Percentiles rank a stretch among this genome's conserved stretches.
Evolutionary conservation across 2,113 vertebrate species (phyloP).

Genomic region (Cariama cristata): DNA sequence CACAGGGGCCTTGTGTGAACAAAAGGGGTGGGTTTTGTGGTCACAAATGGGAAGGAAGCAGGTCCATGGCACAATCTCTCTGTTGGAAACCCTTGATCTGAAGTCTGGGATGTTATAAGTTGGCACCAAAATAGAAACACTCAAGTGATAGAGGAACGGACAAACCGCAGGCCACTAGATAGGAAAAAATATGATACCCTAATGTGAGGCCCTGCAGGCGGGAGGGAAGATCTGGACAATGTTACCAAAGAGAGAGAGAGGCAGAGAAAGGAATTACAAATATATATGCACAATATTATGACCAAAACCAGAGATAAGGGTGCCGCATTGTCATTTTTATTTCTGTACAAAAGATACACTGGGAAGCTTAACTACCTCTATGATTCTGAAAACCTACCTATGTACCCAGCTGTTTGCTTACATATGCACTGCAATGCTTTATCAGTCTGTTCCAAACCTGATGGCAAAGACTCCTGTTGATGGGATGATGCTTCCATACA

Average conservation of each 20-base stretch:
- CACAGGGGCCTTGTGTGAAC: neutral
- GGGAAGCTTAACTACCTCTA: neutral
- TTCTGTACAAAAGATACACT: neutral
- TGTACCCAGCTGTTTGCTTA: neutral
- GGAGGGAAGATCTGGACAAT: slow-evolving; percentile 70
- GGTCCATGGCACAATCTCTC: neutral
- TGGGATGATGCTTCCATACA: neutral
- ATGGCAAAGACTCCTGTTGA: neutral
- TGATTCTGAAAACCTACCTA: neutral
- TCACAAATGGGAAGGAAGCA: slow-evolving; percentile 12
- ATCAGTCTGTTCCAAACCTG: neutral
- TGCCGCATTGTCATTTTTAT: slow-evolving; percentile 3
- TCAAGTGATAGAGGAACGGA: slow-evolving; percentile 72
- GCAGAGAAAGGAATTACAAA: slow-evolving; percentile 1
- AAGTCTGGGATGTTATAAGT: slow-evolving; percentile 70
- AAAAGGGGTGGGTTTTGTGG: neutral
- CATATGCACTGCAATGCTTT: neutral
- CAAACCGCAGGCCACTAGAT: slow-evolving; percentile 72
- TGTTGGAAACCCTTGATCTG: slow-evolving; percentile 52
- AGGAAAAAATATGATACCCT: slow-evolving; percentile 69
- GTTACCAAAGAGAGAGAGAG: slow-evolving; percentile 36
- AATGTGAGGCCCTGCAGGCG: slow-evolving; percentile 71
- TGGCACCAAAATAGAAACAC: slow-evolving; percentile 75
- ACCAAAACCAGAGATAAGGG: neutral
- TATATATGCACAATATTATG: neutral